Conservation (phyloP, 2,888 invertebrate species). For the Sthenelais limicola region DNA sequence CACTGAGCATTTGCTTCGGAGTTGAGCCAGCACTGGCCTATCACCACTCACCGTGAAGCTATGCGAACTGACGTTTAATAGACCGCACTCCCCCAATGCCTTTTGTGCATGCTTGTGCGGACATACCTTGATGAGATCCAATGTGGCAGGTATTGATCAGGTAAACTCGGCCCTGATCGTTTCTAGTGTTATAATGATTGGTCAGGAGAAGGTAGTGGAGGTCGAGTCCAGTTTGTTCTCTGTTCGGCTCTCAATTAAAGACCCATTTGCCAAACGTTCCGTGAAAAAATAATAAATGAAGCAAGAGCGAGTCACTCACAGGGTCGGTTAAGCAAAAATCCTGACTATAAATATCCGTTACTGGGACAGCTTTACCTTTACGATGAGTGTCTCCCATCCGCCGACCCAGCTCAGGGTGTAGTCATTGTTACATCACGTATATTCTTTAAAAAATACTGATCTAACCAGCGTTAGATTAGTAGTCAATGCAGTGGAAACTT, state of each 20-base stretch:
- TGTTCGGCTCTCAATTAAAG: not conserved
- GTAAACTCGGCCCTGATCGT: slow-evolving; percentile 3
- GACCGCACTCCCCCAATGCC: slow-evolving; percentile 27
- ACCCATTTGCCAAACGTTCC: slow-evolving; percentile 4
- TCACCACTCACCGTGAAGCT: not conserved
- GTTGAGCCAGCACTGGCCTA: too few relatives aligned
- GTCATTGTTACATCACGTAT: too few relatives aligned
- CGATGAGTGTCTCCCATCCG: too few relatives aligned
- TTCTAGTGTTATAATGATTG: slow-evolving; percentile 23
- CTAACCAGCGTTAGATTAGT: too few relatives aligned
- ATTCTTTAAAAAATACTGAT: too few relatives aligned
- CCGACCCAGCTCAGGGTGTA: too few relatives aligned
- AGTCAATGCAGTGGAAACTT: too few relatives aligned
- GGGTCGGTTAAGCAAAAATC: not conserved
- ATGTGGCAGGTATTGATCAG: slow-evolving; percentile 29
- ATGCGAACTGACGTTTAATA: slow-evolving; percentile 35
- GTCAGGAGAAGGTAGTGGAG: not conserved
- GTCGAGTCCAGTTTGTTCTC: not conserved
- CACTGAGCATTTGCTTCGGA: too few relatives aligned
- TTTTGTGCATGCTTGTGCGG: slow-evolving; percentile 14
- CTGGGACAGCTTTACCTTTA: too few relatives aligned
- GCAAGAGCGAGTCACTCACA: not conserved
- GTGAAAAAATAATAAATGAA: slow-evolving; percentile 16
- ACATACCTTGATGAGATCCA: slow-evolving; percentile 21
- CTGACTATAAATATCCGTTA: not conserved